Evolutionary conservation across 2,888 invertebrate species (phyloP).

Genomic region (Prosapia bicincta): DNA sequence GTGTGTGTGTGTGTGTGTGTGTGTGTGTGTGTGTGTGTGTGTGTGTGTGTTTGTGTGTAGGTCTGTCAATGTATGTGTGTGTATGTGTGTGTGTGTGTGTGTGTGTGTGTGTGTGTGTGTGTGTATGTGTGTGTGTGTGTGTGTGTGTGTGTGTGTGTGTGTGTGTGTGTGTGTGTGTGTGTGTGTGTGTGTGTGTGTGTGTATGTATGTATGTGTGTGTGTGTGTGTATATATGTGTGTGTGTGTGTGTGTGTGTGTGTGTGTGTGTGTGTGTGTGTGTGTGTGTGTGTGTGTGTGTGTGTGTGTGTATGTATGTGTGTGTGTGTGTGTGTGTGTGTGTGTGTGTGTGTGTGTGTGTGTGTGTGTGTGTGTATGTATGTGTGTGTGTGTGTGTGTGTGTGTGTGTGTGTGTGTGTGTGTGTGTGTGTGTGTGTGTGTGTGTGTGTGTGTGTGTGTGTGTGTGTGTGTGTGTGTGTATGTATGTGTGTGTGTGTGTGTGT

Average conservation of each 20-base stretch:
- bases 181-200: too few relatives aligned
- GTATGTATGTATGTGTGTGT: too few relatives aligned
- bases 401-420: slow-evolving; percentile 4
- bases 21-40: too few relatives aligned
- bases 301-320: slow-evolving; percentile 1
- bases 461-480: slow-evolving; percentile 4
- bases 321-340: slow-evolving; percentile 6
- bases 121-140: too few relatives aligned
- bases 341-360: slow-evolving; percentile 6
- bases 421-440: slow-evolving; percentile 1
- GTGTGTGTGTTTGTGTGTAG: too few relatives aligned
- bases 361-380: not conserved
- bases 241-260: slow-evolving; percentile 1
- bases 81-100: too few relatives aligned
- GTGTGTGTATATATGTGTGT: not conserved
- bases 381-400: not conserved
- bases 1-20: too few relatives aligned
- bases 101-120: too few relatives aligned
- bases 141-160: too few relatives aligned
- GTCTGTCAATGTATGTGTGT: too few relatives aligned
- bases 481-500: slow-evolving; percentile 4
- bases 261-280: slow-evolving; percentile 3
- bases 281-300: slow-evolving; percentile 1
- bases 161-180: too few relatives aligned
- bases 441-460: slow-evolving; percentile 5